Evolutionary conservation across 2,797 vertebrate species (phyloP), one percentile per base, ranked within the genome.

Genomic region (Gambelia wislizenii): DNA sequence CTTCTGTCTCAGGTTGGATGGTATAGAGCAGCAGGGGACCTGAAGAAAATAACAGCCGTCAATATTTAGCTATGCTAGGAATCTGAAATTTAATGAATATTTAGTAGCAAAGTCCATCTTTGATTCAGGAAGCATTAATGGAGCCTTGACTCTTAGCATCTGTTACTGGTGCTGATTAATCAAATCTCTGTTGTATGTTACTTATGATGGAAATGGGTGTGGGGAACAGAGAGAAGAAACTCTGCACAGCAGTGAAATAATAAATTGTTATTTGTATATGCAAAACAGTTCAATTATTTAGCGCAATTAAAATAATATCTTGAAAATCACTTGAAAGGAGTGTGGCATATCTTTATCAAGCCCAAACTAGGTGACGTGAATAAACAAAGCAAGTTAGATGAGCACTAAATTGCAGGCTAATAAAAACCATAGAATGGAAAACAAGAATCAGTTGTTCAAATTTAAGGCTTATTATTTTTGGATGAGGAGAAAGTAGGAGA

Each of bases 301-400:
- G 86, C 83, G 87, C 87, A 95, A 94, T 95, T 95, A 96, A 95
- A 95, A 89, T 90, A 93, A 93, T 95, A 93, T 84, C 92, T 93
- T 92, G 91, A 91, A 85, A 95, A 92, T 90, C 83, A 93, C 86
- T 92, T 94, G 89, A 93, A 95, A 95, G 72, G 33, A 81, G 49
- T 89, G 78, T 90, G 85, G 36, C 44, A 86, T 12, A 90, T 70
- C 83, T 95, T 95, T 70, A 25, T 90, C 85, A 89, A 92, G 49
- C 85, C 87, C 87, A 90, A 2, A 14, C 64, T 84, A 54, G 87
- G 92, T 56, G 87, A 89, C 36, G 52, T 69, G 64, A 92, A 87
- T 91, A 92, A 93, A 92, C 12, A 90, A 89, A 93, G 72, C 72
- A 91, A 92, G 36, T 47, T 30, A 87, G 86, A 85, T 87, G 86